Percentiles rank a stretch among this genome's conserved stretches.
These are phyloP conservation scores for Henricia sp. DNA, from an alignment of 53 echinoderm and acorn worm genomes.

Conservation along the genomic window DNA sequence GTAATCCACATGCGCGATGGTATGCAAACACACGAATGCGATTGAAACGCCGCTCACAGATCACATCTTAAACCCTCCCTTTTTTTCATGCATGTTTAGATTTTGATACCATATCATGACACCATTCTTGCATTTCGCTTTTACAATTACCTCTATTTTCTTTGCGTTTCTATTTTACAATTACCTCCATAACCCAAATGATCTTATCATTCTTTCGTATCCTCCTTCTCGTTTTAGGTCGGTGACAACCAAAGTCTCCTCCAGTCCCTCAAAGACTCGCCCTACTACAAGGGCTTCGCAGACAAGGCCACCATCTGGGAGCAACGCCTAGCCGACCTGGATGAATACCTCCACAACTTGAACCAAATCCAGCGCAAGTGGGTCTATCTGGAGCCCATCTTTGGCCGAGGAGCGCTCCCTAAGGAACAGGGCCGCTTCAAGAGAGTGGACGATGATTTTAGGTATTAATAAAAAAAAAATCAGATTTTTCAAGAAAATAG, in stretches of 20 bases:
- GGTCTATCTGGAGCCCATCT: slow-evolving; percentile 99
- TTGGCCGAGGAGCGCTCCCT: slow-evolving; percentile 99
- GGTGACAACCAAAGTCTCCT: slow-evolving; percentile 99
- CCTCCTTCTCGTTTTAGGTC: slow-evolving; percentile 79
- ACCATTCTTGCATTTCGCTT: no score
- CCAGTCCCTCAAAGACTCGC: slow-evolving; percentile 98
- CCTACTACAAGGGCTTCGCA: slow-evolving; percentile 99
- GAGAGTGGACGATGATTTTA: slow-evolving; percentile 97
- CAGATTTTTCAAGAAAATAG: no score
- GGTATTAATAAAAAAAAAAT: no score
- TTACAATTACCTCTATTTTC: no score
- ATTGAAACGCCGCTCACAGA: no score
- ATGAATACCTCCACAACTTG: slow-evolving; percentile 96
- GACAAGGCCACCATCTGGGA: slow-evolving; percentile 99
- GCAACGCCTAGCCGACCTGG: slow-evolving; percentile 94
- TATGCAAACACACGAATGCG: no score
- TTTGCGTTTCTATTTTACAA: no score
- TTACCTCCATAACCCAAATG: no score
- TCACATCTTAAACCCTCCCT: no score
- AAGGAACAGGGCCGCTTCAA: slow-evolving; percentile 99
- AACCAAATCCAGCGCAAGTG: slow-evolving; percentile 99
- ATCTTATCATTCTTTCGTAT: neutral
- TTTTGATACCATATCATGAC: no score
- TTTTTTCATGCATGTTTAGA: no score
- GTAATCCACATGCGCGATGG: no score